phyloP scores from a whole-genome alignment of 2,888 invertebrate genomes.

The Galerucella pusilla region DNA sequence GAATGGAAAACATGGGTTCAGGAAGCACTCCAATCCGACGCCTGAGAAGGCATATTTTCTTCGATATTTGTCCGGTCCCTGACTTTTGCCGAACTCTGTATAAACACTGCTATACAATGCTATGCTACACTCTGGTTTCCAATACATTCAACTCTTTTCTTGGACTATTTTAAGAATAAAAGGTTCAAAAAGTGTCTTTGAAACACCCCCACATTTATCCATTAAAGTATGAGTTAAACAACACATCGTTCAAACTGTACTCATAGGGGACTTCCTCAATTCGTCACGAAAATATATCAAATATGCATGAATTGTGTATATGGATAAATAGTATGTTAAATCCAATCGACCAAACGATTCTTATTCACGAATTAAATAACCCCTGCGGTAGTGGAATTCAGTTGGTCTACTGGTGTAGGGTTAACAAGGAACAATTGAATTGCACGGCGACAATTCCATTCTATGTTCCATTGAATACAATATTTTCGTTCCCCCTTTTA shows the following conservation, averaged over 20 bases:
- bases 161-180: no score
- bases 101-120: no score
- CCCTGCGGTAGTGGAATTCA: slow-evolving; percentile 16
- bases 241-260: slow-evolving; percentile 60
- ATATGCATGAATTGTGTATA: slow-evolving; percentile 64
- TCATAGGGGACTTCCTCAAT: slow-evolving; percentile 60
- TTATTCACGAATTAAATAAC: slow-evolving; percentile 22
- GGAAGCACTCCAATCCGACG: no score
- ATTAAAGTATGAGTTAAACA: slow-evolving; percentile 56
- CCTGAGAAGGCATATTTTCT: no score
- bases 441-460: slow-evolving; percentile 61
- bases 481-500: slow-evolving; percentile 58
- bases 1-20: no score
- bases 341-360: slow-evolving; percentile 51
- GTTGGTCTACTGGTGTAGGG: slow-evolving; percentile 61
- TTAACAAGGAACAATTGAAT: slow-evolving; percentile 66
- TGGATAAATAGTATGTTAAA: slow-evolving; percentile 60
- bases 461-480: slow-evolving; percentile 61
- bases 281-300: slow-evolving; percentile 66
- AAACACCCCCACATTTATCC: slow-evolving; percentile 34
- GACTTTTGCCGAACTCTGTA: no score
- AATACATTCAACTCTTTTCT: no score
- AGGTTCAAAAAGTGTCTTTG: neutral
- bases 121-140: no score
- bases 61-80: no score